These are phyloP conservation scores for Tenthredo scrophulariae DNA, from an alignment of 2,888 invertebrate species.

Conservation along the genomic window DNA sequence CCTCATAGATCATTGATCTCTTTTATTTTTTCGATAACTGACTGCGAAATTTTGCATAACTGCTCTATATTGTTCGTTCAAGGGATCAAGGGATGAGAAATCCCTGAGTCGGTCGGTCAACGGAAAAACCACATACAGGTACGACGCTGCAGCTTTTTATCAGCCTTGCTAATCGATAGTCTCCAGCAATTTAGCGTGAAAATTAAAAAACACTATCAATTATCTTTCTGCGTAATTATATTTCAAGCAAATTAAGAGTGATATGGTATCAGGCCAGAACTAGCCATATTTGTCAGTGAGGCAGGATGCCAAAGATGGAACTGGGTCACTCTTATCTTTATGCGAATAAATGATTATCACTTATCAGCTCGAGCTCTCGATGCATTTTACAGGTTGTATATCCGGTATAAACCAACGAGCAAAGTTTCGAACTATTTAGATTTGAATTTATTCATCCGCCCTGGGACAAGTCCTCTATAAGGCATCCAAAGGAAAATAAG, in stretches of 20 bases:
- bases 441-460: background rate
- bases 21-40: too few species aligned
- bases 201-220: conserved; percentile 12
- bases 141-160: background rate
- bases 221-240: too few species aligned
- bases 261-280: background rate
- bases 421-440: background rate
- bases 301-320: conserved; percentile 3
- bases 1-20: too few species aligned
- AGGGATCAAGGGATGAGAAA: too few species aligned
- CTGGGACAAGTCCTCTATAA: background rate
- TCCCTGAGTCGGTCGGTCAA: too few species aligned
- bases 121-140: background rate
- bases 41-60: too few species aligned
- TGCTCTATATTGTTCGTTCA: too few species aligned
- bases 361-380: conserved; percentile 17
- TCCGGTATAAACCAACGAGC: background rate
- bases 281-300: background rate
- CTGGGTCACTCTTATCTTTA: conserved; percentile 20
- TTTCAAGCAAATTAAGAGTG: background rate
- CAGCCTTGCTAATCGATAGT: conserved; percentile 11
- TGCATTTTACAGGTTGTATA: background rate
- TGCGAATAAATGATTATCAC: conserved; percentile 40
- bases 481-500: background rate
- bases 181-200: conserved; percentile 20